Percentiles rank a stretch among this genome's conserved stretches.
Conservation (phyloP, 2,113 vertebrate species). For the Mormyrus iriodes region DNA sequence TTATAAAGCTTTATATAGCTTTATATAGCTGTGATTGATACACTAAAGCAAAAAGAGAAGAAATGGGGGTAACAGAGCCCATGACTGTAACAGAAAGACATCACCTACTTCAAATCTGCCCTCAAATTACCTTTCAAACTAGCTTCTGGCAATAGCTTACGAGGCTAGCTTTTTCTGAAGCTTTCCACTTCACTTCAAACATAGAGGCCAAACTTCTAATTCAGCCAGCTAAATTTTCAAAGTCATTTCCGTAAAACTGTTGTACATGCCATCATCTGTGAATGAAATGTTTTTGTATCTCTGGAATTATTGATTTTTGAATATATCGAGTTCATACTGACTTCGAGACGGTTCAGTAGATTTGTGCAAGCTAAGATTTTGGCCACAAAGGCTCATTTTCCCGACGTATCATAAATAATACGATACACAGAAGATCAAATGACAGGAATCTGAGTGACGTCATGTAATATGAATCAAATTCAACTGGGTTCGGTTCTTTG, state of each 20-base stretch:
- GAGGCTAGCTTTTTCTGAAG: not conserved
- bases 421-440: not conserved
- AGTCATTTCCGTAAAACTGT: not conserved
- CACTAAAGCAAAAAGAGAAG: not conserved
- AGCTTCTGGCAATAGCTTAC: not conserved
- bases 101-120: not conserved
- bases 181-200: not conserved
- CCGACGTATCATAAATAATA: not conserved
- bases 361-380: not conserved
- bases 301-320: not conserved
- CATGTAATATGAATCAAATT: not conserved
- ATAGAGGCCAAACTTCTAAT: not conserved
- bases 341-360: not conserved
- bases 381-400: not conserved
- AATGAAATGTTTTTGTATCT: not conserved
- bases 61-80: not conserved
- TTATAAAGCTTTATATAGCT: too few relatives aligned
- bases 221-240: not conserved
- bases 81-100: not conserved
- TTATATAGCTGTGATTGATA: not conserved
- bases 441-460: not conserved
- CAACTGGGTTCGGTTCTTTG: not conserved
- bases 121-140: not conserved
- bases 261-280: not conserved
- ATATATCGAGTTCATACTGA: not conserved